Evolutionary conservation across 2,113 vertebrate species (phyloP), one percentile per base, ranked within the genome.

Genomic region (Heterotilapia buettikoferi): DNA sequence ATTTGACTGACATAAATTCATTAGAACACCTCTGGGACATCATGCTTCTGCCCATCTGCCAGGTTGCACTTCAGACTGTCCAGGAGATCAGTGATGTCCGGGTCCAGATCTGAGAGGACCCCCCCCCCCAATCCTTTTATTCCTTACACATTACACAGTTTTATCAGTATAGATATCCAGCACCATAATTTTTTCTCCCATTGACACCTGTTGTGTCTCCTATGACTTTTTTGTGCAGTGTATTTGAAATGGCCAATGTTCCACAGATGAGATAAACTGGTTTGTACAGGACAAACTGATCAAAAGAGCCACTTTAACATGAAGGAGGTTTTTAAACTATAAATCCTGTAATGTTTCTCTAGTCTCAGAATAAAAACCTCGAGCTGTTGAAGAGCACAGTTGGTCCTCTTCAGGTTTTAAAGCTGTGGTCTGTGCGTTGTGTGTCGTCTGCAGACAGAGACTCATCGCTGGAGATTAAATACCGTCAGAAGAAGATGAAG

Each of bases 381-480:
- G 12, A 71, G 36, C 36, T 43, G 63, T 24, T 71, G 11, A 24
- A 19, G 40, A 78, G 43, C 71, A 31, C 24, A 47, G 26, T 50
- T 5, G 45, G 71, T 76, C 40, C 71, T 76, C 9, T 1, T 8
- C 2, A 29, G 31, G 29, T 59, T 3, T 3, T 76, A 76, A 76
- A 82, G 29, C n/a, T 31, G 21, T 38, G 26, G 9, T 47, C 36
- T 40, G n/a, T 47, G 7, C 3, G 2, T 26, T 61, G 24, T 47
- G 33, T 18, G 14, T 82, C 5, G 3, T 16, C 21, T 81, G 47
- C 81, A 98, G 98, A 95, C 52, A 97, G 90, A 86, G 94, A 98
- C 59, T 90, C 96, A 0, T 95, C 96, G n/a, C 94, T 98, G 94
- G 97, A 97, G 92, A 97, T 98, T 53, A 97, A 97, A 59, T 98